phyloP scores from a whole-genome alignment of 2,797 vertebrate genomes.

The Eulemur rubriventer region DNA sequence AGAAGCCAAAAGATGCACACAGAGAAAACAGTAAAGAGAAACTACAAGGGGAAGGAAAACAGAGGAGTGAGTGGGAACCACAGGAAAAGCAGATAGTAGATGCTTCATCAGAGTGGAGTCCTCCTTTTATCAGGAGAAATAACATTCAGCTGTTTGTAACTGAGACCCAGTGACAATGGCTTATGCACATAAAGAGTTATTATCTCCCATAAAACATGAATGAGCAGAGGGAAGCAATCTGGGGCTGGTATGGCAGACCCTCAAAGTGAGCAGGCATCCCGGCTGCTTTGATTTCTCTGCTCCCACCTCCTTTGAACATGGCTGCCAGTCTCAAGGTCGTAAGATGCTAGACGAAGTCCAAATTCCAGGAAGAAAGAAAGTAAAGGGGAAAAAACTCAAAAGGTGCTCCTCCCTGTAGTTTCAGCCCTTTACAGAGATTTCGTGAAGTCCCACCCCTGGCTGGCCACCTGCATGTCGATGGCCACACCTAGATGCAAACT shows the following conservation, averaged over 20 bases:
- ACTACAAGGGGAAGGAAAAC: neutral
- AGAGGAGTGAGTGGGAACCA: neutral
- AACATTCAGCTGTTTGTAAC: slow-evolving; percentile 23
- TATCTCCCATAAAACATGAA: slow-evolving; percentile 40
- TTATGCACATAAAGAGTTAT: neutral
- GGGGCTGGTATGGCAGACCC: neutral
- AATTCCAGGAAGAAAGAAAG: slow-evolving; percentile 40
- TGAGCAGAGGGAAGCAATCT: neutral
- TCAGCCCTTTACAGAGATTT: neutral
- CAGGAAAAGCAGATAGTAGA: neutral
- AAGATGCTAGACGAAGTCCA: neutral
- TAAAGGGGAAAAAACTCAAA: neutral
- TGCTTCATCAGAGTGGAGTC: neutral
- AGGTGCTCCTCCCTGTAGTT: neutral
- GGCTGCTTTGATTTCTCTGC: slow-evolving; percentile 12
- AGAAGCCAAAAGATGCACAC: neutral
- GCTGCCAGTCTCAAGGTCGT: slow-evolving; percentile 8
- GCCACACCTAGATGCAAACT: slow-evolving; percentile 20
- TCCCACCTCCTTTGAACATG: slow-evolving; percentile 2
- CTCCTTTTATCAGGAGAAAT: neutral
- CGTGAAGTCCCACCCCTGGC: neutral
- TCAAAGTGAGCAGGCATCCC: neutral
- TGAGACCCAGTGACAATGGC: neutral
- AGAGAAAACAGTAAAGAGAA: neutral
- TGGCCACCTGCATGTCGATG: neutral